Conservation (phyloP, 2,888 invertebrate genomes). For the Callimorpha dominula region DNA sequence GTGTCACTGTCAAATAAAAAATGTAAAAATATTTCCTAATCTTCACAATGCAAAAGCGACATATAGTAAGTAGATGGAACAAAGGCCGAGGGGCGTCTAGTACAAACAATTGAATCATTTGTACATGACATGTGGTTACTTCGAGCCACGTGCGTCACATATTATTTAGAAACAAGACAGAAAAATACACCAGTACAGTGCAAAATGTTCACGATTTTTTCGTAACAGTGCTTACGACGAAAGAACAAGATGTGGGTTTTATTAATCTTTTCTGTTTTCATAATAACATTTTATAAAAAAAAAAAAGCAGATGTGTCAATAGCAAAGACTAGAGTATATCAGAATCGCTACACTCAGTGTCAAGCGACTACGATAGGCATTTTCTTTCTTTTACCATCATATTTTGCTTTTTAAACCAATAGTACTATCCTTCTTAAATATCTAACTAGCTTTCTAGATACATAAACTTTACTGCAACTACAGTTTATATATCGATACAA, state of each 20-base stretch:
- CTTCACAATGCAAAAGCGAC: slow-evolving; percentile 12
- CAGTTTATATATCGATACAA: no score
- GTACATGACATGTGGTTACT: slow-evolving; percentile 20
- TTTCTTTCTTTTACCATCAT: no score
- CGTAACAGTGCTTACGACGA: background rate
- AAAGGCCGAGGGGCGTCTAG: slow-evolving; percentile 13
- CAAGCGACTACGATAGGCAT: no score
- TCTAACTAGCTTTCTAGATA: no score
- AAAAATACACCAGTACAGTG: slow-evolving; percentile 1
- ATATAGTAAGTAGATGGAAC: slow-evolving; percentile 6
- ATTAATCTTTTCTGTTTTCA: background rate
- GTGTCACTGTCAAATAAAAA: background rate
- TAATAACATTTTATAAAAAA: background rate
- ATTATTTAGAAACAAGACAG: slow-evolving; percentile 14
- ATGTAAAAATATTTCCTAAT: background rate
- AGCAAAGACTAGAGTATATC: no score
- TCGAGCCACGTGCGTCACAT: slow-evolving; percentile 16
- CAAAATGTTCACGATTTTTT: slow-evolving; percentile 3
- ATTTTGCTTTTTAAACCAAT: no score
- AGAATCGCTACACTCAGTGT: no score
- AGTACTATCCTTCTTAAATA: no score
- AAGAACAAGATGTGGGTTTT: background rate
- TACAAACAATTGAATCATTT: slow-evolving; percentile 24
- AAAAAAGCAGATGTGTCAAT: background rate
- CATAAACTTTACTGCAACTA: no score